Evolutionary conservation across 2,888 invertebrate genomes (phyloP).

Genomic region (Heliconius ethilla): DNA sequence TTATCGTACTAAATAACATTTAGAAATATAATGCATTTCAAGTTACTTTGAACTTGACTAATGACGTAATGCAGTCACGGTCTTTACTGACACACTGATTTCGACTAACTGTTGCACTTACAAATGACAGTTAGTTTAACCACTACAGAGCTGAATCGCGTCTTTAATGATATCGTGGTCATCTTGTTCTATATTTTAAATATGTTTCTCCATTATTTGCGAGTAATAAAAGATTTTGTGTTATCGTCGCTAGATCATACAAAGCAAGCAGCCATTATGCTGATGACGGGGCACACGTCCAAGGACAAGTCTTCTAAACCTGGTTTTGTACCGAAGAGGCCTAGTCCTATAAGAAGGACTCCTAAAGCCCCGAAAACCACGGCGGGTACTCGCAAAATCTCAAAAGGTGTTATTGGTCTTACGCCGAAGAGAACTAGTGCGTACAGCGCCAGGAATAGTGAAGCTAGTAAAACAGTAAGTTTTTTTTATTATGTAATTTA

Average conservation of each 20-base stretch:
- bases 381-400: not conserved
- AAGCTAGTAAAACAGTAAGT: slow-evolving; percentile 16
- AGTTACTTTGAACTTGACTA: not conserved
- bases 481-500: not conserved
- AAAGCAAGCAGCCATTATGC: slow-evolving; percentile 73
- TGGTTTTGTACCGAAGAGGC: slow-evolving; percentile 25
- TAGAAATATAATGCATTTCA: not conserved
- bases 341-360: slow-evolving; percentile 11
- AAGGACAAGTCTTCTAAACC: slow-evolving; percentile 46
- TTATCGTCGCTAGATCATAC: slow-evolving; percentile 63
- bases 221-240: slow-evolving; percentile 24
- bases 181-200: not conserved
- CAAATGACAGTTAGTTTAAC: not conserved
- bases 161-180: not conserved
- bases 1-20: too few relatives aligned
- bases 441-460: slow-evolving; percentile 25
- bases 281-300: slow-evolving; percentile 72
- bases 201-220: slow-evolving; percentile 27
- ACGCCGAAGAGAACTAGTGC: slow-evolving; percentile 34
- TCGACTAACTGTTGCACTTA: not conserved
- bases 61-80: slow-evolving; percentile 10
- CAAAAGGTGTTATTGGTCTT: slow-evolving; percentile 3
- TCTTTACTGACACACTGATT: not conserved
- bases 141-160: not conserved
- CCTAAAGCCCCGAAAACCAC: slow-evolving; percentile 3